Percentiles rank a stretch among this genome's conserved stretches.
Conservation (phyloP, 2,113 vertebrate species). For the Emydura subglobosa region DNA sequence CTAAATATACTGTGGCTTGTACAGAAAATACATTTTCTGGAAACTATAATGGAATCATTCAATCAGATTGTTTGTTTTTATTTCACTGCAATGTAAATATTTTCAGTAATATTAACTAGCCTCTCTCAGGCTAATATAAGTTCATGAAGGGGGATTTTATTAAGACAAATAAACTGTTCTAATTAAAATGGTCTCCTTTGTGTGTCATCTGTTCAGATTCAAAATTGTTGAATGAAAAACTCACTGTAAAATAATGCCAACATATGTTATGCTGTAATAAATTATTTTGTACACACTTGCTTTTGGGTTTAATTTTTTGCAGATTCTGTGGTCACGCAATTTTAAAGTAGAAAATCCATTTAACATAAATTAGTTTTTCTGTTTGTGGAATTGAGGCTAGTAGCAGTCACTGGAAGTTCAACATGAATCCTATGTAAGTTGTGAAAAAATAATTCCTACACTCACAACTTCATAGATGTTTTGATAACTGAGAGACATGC, state of each 20-base stretch:
- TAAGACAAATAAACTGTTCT: slow-evolving; percentile 75
- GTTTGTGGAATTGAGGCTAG: not conserved
- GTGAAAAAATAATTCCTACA: fast-evolving
- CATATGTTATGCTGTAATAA: slow-evolving; percentile 83
- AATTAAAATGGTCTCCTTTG: slow-evolving; percentile 70
- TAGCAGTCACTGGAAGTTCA: not conserved
- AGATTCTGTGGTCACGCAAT: not conserved
- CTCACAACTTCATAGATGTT: not conserved
- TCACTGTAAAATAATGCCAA: slow-evolving; percentile 81
- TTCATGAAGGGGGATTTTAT: slow-evolving; percentile 75
- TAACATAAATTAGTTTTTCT: no score
- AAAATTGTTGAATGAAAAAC: slow-evolving; percentile 71
- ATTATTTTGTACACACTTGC: slow-evolving; percentile 84
- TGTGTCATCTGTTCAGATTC: slow-evolving; percentile 74
- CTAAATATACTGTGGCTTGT: slow-evolving; percentile 74
- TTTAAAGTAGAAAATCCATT: not conserved
- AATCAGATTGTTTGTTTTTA: slow-evolving; percentile 65
- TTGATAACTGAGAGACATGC: not conserved
- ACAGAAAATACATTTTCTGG: slow-evolving; percentile 65
- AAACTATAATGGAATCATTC: slow-evolving; percentile 66
- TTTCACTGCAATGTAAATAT: slow-evolving; percentile 78
- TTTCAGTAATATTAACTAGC: slow-evolving; percentile 72
- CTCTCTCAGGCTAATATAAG: slow-evolving; percentile 70
- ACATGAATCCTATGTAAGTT: fast-evolving
- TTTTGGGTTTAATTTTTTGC: slow-evolving; percentile 51